Evolutionary conservation across 1,140 invertebrate genomes (phyloP), one percentile per base, ranked within the genome.

Genomic region (Mylabris phalerata): DNA sequence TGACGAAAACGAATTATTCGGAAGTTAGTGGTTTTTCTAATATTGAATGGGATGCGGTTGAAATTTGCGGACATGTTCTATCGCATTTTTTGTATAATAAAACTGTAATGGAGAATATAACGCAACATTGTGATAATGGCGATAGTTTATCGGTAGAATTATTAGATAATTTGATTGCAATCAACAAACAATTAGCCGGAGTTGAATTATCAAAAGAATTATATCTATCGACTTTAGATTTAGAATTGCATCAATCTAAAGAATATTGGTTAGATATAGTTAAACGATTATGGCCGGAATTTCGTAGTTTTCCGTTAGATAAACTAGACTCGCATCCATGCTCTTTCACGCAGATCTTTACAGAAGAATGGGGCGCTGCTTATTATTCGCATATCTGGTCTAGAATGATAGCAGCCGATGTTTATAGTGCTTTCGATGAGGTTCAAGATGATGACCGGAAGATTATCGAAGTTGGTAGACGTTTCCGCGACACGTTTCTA

Each of bases 1-100:
- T 97, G 27, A 89, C 88, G 2, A 84, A 81, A 70, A 84, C 86
- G 0, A 84, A 85, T 3, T 93, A 92, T 69, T 79, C 83, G n/a
- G 90, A 94, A 73, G 80, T 94, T 1, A 81, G 90, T 5, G 92
- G 92, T 1, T 73, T 91, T 2, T 87, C 84, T 1, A 93, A 92
- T 71, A 81, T 96, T 0, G 93, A 97, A 76, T 95, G 90, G 90
- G 95, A 97, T 75, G 87, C 89, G 9, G 83, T 88, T 0, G 84
- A 87, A 69, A 82, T 94, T 0, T 86, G 86, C 44, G 82, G 86
- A 1, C 78, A 90, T 67, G 88, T 96, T 46, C 83, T 97, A 81
- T 80, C 80, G 9, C 84, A 89, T 71, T 93, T 89, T 85, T 74
- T 93, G 0, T 85, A 86, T 61, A 84, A 93, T 68, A 81, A 84